Base-by-base conservation (phyloP, 2,797 vertebrate genomes). In the Pipistrellus pygmaeus region DNA sequence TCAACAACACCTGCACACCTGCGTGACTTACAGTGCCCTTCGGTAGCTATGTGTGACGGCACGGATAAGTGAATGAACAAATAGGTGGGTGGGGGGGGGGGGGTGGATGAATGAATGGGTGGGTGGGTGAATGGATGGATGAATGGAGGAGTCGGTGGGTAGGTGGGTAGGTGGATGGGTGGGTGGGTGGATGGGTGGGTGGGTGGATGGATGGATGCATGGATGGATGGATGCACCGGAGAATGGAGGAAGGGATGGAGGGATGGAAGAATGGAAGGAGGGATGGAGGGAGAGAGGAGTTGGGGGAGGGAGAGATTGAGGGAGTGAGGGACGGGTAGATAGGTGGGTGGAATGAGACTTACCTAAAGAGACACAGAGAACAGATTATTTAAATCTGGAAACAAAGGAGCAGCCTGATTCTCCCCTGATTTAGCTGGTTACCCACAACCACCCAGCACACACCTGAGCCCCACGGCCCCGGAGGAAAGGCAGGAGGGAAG, bases 381-480 rank as follows among this genome's bases (percentile, higher is more conserved):
- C 27, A 85, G 30, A 71, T 46, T 21, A 82, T 78, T 81, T 75
- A 83, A 92, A 88, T 68, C 46, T 90, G 32, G 41, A 69, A 66
- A 80, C 60, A 60, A 57, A 80, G 21, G 2, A 71, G 32, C 44
- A 72, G 53, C 46, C 53, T 38, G 9, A 62, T 68, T 60, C 35
- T 66, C 68, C 46, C 46, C 55, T 64, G n/a, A 46, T 23, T 46
- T 44, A 55, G 15, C 6, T 30, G 35, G 25, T 15, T 38, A 14
- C 8, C 25, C 38, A 17, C 18, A n/a, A 10, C 15, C 44, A 35
- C 3, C 53, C 14, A 32, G 46, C 27, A 14, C 15, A 66, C 1
- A 21, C 13, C 35, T 14, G 46, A 76, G 84, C 27, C 11, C 21
- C 11, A 25, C 2, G 38, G 38, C 35, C 13, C 46, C 41, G 6